Evolutionary conservation across 2,888 invertebrate genomes (phyloP).

Genomic region (Dione vanillae): DNA sequence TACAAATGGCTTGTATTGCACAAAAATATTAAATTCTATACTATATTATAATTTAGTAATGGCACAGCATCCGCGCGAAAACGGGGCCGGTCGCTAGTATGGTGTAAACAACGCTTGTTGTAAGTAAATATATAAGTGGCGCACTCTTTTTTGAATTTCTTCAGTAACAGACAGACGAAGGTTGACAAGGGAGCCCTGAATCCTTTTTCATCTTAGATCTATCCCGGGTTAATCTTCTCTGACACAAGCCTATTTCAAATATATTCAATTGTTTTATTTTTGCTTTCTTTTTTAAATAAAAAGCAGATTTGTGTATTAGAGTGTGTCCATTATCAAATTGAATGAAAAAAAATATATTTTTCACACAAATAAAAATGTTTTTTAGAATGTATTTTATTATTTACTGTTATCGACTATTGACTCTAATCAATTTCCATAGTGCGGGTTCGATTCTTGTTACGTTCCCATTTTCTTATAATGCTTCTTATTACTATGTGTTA

Average conservation of each 20-base stretch:
- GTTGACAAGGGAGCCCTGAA: conserved; percentile 26
- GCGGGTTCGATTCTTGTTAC: too few relatives aligned
- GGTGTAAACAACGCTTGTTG: neutral
- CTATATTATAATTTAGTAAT: too few relatives aligned
- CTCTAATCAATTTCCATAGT: too few relatives aligned
- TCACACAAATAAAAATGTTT: too few relatives aligned
- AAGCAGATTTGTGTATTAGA: neutral
- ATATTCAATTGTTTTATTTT: conserved; percentile 30
- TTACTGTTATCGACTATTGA: too few relatives aligned
- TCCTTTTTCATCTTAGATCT: conserved; percentile 31
- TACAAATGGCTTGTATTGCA: too few relatives aligned
- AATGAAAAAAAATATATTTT: neutral
- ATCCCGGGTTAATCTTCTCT: conserved; percentile 24
- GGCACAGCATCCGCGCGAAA: too few relatives aligned
- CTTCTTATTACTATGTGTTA: too few relatives aligned
- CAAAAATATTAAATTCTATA: too few relatives aligned
- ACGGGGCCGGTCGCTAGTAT: too few relatives aligned
- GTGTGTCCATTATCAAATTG: neutral
- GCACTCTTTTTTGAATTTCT: conserved; percentile 24
- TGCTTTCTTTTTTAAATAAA: conserved; percentile 1
- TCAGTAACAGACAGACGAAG: conserved; percentile 26
- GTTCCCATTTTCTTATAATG: too few relatives aligned
- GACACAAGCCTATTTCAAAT: conserved; percentile 21
- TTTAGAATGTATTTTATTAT: too few relatives aligned
- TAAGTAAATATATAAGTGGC: conserved; percentile 21